A percentile compares a stretch with the other conserved stretches of the same genome.
These are phyloP conservation scores for Opisthograptis luteolata DNA, from an alignment of 2,888 invertebrate genomes.

Conservation along the genomic window DNA sequence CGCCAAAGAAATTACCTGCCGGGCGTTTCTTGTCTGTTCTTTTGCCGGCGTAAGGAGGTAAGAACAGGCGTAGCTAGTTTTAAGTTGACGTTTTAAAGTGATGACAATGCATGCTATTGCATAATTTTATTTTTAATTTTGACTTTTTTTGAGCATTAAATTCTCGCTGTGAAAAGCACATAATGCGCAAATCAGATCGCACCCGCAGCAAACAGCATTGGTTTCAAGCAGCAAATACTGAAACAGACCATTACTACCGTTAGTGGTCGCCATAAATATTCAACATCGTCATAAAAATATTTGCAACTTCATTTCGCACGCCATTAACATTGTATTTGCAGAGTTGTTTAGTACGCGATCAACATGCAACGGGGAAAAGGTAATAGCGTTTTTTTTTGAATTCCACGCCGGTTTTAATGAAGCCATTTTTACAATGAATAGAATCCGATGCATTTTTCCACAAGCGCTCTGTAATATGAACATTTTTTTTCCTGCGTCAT, in stretches of 20 bases:
- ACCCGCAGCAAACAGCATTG: constrained; percentile 4
- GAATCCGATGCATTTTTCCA: constrained; percentile 51
- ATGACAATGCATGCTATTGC: too few species aligned
- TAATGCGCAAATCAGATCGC: too few species aligned
- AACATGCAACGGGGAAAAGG: constrained; percentile 48
- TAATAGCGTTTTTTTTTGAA: constrained; percentile 50
- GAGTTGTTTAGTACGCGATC: constrained; percentile 46
- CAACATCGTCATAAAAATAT: constrained; percentile 39
- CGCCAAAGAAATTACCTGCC: too few species aligned
- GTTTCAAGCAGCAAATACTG: not conserved
- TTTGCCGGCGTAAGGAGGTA: too few species aligned
- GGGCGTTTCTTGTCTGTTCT: too few species aligned
- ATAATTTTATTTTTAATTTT: too few species aligned
- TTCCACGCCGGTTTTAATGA: constrained; percentile 53
- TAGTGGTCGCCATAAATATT: constrained; percentile 28
- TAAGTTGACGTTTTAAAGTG: too few species aligned
- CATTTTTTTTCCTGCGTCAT: too few species aligned
- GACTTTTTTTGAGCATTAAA: too few species aligned
- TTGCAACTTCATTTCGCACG: constrained; percentile 50
- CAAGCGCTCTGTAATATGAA: constrained; percentile 27
- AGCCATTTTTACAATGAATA: constrained; percentile 52
- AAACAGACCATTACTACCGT: constrained; percentile 20
- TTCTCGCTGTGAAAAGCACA: too few species aligned
- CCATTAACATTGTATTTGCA: constrained; percentile 48
- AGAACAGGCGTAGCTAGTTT: too few species aligned